Evolutionary conservation across 2,797 vertebrate genomes (phyloP), one percentile per base, ranked within the genome.

Genomic region (Tapirus indicus): DNA sequence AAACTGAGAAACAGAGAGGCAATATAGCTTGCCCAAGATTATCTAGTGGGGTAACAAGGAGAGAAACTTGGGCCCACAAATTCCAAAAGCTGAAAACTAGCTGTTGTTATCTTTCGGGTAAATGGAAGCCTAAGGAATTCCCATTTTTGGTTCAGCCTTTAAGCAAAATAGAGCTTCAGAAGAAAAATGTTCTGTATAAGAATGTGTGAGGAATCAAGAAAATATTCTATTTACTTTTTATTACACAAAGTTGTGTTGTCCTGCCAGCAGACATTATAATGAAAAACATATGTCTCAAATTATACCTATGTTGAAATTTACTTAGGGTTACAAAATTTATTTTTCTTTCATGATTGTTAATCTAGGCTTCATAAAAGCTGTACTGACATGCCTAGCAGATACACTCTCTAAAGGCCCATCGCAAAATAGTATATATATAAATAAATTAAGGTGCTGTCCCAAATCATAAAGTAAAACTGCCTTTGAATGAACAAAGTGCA

Each of bases 401-500:
- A 82, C 87, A 95, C 35, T 78, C 91, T 85, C 35, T 94, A 85
- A 96, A 95, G 38, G 71, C 75, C 97, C 93, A 96, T 97, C 87
- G 85, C 86, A 95, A 94, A 98, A 96, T 84, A 66, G 25, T 85
- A 87, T n/a, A 79, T 96, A 95, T 35, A 93, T 97, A 97, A 94
- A 95, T 94, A 98, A 97, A 89, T 98, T 97, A 96, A 97, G 92
- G 74, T 90, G 52, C 93, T 97, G 58, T 85, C 96, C 79, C 77
- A 95, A 96, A 93, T 93, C 97, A 95, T 98, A 98, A 98, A 98
- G 64, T 97, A 97, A 98, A 98, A 98, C 96, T 96, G 96, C 95
- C 98, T 98, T 97, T 93, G 84, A 98, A 98, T 97, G 89, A 97
- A 80, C 95, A 96, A 98, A 98, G 97, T 98, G 97, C 98, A 83